phyloP scores from a whole-genome alignment of 2,888 invertebrate species.

The Coleophora deauratella region DNA sequence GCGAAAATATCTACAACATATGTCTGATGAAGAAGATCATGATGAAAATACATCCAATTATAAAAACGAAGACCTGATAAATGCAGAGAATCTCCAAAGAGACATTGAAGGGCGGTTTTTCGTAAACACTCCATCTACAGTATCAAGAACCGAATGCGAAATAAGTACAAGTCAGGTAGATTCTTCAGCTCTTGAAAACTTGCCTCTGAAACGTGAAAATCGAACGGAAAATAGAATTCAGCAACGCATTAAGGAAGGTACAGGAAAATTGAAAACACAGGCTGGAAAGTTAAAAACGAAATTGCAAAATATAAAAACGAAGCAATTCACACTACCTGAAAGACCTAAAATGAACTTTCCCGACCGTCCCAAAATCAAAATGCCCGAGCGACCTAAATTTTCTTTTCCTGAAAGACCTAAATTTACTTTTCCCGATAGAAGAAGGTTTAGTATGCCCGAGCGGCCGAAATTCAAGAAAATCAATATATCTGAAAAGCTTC shows the following conservation, averaged over 20 bases:
- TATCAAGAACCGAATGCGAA: constrained; percentile 77
- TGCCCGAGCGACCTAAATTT: constrained; percentile 72
- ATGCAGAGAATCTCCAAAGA: constrained; percentile 74
- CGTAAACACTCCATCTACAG: constrained; percentile 72
- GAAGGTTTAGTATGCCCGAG: constrained; percentile 79
- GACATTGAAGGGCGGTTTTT: constrained; percentile 78
- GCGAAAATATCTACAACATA: constrained; percentile 61
- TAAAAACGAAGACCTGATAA: constrained; percentile 39
- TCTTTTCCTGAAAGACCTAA: constrained; percentile 74
- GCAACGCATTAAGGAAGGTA: constrained; percentile 79
- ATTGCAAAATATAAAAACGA: constrained; percentile 76
- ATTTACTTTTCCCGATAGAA: constrained; percentile 72
- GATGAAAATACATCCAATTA: constrained; percentile 34
- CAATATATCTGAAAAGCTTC: constrained; percentile 69
- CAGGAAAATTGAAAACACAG: constrained; percentile 80
- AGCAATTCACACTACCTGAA: constrained; percentile 67
- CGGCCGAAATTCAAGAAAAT: constrained; percentile 69
- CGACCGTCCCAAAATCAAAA: constrained; percentile 64
- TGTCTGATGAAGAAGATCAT: constrained; percentile 64
- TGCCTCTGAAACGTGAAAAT: constrained; percentile 74
- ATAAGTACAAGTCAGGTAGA: constrained; percentile 80
- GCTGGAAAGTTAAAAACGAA: constrained; percentile 82
- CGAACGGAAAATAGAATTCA: constrained; percentile 75
- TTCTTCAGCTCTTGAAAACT: constrained; percentile 77
- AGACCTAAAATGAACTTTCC: constrained; percentile 75